Evolutionary conservation across 2,113 vertebrate genomes (phyloP).

Genomic region (Abramis brama): DNA sequence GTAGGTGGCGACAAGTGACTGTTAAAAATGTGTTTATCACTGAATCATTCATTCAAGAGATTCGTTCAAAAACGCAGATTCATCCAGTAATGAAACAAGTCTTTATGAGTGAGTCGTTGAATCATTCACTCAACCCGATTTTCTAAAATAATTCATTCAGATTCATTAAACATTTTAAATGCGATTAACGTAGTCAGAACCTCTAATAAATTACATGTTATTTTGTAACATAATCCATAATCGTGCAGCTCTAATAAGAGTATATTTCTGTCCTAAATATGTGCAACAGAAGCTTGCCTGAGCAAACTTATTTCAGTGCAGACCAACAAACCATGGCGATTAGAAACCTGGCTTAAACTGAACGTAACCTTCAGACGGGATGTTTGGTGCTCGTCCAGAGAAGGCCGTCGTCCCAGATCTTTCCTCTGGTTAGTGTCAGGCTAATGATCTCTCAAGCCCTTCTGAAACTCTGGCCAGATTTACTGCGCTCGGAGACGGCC

Average conservation of each 20-base stretch:
- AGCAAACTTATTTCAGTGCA: neutral
- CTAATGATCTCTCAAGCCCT: slow-evolving; percentile 56
- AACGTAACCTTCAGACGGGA: neutral
- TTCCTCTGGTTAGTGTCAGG: slow-evolving; percentile 68
- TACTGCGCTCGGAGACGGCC: slow-evolving; percentile 22
- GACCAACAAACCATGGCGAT: neutral
- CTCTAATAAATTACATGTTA: no score
- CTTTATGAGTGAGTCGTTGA: no score
- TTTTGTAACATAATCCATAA: no score
- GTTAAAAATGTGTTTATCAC: no score
- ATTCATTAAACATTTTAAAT: no score
- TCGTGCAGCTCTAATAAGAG: neutral
- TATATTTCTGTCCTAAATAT: neutral
- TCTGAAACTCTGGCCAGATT: slow-evolving; percentile 54
- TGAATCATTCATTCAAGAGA: no score
- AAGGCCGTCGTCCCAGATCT: slow-evolving; percentile 44
- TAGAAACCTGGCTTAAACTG: neutral
- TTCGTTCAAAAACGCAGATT: no score
- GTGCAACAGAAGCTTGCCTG: neutral
- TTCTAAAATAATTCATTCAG: no score
- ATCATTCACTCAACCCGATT: no score
- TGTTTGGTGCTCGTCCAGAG: slow-evolving; percentile 49
- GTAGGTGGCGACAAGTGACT: no score
- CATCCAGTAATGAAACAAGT: no score
- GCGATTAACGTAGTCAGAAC: no score